Evolutionary conservation across 1,140 invertebrate species (phyloP), one percentile per base, ranked within the genome.

Genomic region (Akabosia matsudoensis): DNA sequence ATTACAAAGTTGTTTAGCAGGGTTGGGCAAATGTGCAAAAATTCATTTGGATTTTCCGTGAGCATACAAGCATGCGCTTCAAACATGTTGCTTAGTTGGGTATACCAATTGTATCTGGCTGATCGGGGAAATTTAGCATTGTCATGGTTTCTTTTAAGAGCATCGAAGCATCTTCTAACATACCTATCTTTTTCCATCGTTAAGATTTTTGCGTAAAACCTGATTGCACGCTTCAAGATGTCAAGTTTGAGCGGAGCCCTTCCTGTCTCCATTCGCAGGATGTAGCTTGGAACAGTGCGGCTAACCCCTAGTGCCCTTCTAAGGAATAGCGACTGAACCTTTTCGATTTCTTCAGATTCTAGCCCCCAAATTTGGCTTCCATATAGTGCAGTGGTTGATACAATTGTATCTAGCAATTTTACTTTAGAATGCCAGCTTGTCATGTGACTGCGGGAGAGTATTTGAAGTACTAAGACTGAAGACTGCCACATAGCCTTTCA

Each of bases 201-300:
- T 10, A 67, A 22, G 3, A 75, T 7, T 61, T 64, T 61, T 1
- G 16, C 2, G 31, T 33, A 70, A 31, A 33, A 75, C 0, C 13
- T 3, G 0, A 70, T 26, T 7, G 56, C 33, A 22, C 51, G 37
- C 51, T 75, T 75, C 28, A 75, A n/a, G 24, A 75, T 33, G 26
- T 22, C 1, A 24, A 24, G 13, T 45, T 52, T 34, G 1, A 70
- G 1, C 1, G 10, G n/a, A 7, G 18, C 16, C 18, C 2, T 1
- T 4, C 33, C 74, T 2, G 74, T 75, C 70, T 70, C 74, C 14
- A 70, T 1, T 70, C 74, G 34, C 30, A 75, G 14, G 18, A 75
- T 13, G 22, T 70, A 70, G 1, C 30, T 16, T 26, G 74, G 33
- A 13, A 33, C 33, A 51, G 2, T 24, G 10, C 22, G 13, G 1